These are phyloP conservation scores for Siniperca scherzeri DNA, from an alignment of 2,797 vertebrate genomes.

Conservation along the genomic window DNA sequence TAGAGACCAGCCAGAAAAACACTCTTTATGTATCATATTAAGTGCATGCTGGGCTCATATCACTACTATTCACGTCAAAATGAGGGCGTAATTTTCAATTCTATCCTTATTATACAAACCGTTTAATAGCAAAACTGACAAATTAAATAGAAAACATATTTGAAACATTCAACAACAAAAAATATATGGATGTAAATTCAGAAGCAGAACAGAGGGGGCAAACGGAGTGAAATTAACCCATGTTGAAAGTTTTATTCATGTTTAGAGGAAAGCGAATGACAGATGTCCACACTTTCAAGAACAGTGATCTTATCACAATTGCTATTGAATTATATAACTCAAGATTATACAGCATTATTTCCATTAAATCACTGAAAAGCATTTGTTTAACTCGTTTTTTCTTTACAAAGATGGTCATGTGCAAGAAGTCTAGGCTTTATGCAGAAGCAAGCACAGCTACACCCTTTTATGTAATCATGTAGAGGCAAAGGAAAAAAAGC, in stretches of 20 bases:
- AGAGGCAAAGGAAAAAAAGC: slow-evolving; percentile 40
- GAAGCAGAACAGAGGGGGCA: not conserved
- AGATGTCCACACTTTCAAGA: slow-evolving; percentile 50
- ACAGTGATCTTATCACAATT: slow-evolving; percentile 57
- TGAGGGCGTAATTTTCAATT: not conserved
- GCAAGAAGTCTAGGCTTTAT: slow-evolving; percentile 47
- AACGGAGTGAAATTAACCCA: slow-evolving; percentile 24
- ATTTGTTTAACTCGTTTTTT: slow-evolving; percentile 47
- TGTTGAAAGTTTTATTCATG: slow-evolving; percentile 67
- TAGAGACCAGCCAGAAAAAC: slow-evolving; percentile 30
- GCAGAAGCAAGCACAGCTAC: slow-evolving; percentile 61
- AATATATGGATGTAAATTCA: not conserved
- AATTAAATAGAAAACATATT: not conserved
- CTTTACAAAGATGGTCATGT: slow-evolving; percentile 55
- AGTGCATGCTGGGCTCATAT: slow-evolving; percentile 3
- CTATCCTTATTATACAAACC: not conserved
- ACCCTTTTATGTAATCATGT: slow-evolving; percentile 53
- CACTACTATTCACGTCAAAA: not conserved
- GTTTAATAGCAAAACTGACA: not conserved
- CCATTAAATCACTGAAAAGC: slow-evolving; percentile 55
- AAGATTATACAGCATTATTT: slow-evolving; percentile 58
- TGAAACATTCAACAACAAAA: not conserved
- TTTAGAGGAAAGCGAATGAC: slow-evolving; percentile 44
- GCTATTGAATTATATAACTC: slow-evolving; percentile 51
- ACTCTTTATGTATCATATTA: slow-evolving; percentile 1